A percentile compares a stretch with the other conserved stretches of the same genome.
These are phyloP conservation scores for Musca domestica DNA, from an alignment of 1,140 invertebrate genomes.

Conservation along the genomic window DNA sequence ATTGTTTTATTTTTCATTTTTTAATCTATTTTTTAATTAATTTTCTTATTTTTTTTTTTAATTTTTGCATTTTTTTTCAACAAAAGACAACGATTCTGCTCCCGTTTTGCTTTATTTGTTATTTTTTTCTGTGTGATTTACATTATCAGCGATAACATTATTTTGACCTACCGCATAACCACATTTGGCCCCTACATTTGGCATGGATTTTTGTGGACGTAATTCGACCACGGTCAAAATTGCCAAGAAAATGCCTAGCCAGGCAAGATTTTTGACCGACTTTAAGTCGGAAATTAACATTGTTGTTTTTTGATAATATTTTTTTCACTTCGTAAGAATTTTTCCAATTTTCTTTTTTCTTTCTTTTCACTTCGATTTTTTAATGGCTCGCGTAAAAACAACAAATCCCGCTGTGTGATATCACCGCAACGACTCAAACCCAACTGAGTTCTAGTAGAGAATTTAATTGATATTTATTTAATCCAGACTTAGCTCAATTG, in stretches of 20 bases:
- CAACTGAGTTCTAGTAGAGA: not conserved
- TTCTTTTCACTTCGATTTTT: too few species aligned
- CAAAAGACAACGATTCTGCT: too few species aligned
- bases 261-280: not conserved
- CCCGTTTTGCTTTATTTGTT: too few species aligned
- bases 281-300: not conserved
- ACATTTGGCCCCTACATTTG: conserved; percentile 19
- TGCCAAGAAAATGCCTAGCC: not conserved
- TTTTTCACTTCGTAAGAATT: too few species aligned
- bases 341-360: too few species aligned
- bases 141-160: conserved; percentile 11
- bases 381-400: too few species aligned
- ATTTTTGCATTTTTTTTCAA: too few species aligned
- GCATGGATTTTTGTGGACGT: conserved; percentile 19
- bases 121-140: not conserved
- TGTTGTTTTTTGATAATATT: not conserved
- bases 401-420: too few species aligned
- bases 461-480: conserved; percentile 1
- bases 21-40: too few species aligned
- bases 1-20: not conserved
- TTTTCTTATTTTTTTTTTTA: too few species aligned
- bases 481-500: conserved; percentile 1
- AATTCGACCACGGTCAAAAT: not conserved
- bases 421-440: not conserved
- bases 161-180: conserved; percentile 26